phyloP scores from a whole-genome alignment of 2,888 invertebrate genomes.

The Xylota sylvarum region DNA sequence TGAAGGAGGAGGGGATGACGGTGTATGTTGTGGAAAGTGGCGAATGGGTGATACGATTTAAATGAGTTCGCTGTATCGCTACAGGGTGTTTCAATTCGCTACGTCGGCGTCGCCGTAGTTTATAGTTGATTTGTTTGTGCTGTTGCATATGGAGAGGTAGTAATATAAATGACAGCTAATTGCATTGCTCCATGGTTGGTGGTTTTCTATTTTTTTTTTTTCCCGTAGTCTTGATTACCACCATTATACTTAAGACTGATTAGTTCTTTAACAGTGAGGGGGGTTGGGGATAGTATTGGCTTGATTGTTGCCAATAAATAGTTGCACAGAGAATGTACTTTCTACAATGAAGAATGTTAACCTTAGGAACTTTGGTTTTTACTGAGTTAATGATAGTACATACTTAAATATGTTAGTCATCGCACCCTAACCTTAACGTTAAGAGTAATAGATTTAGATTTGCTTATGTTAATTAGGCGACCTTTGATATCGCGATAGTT shows the following conservation, averaged over 20 bases:
- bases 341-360: too few species aligned
- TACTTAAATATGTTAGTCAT: too few species aligned
- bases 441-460: too few species aligned
- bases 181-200: constrained; percentile 54
- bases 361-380: too few species aligned
- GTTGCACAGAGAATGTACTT: too few species aligned
- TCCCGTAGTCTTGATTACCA: constrained; percentile 30
- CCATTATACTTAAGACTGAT: constrained; percentile 34
- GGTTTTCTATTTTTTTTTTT: background rate
- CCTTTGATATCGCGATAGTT: too few species aligned
- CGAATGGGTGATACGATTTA: constrained; percentile 65
- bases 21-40: constrained; percentile 16
- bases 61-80: constrained; percentile 70
- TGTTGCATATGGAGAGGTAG: constrained; percentile 48
- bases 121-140: constrained; percentile 16
- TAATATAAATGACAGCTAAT: constrained; percentile 66
- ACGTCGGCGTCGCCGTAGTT: constrained; percentile 39
- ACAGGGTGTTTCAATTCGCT: constrained; percentile 69
- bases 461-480: too few species aligned
- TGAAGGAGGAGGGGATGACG: background rate
- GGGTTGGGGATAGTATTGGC: background rate
- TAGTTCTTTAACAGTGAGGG: constrained; percentile 19
- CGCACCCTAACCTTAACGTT: too few species aligned
- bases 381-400: too few species aligned
- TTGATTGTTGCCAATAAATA: background rate